phyloP scores from a whole-genome alignment of 2,888 invertebrate species.

The Polydrusus cervinus region DNA sequence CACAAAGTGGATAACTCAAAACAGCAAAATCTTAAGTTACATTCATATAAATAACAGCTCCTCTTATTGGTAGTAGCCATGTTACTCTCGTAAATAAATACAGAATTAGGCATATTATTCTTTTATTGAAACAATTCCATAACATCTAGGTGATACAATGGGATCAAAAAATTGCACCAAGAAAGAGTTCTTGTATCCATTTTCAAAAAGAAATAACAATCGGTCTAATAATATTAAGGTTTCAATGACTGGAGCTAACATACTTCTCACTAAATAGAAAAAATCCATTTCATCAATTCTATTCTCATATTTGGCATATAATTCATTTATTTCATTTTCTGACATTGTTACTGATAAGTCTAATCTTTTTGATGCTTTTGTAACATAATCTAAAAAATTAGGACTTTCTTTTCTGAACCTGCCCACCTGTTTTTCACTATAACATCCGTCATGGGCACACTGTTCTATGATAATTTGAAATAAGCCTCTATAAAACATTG shows the following conservation, averaged over 20 bases:
- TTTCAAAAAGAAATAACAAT: constrained; percentile 83
- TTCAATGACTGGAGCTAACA: constrained; percentile 87
- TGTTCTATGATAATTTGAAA: constrained; percentile 78
- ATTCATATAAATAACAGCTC: too few species aligned
- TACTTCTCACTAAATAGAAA: constrained; percentile 85
- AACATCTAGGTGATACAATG: constrained; percentile 87
- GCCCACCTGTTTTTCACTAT: constrained; percentile 75
- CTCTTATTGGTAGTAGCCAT: too few species aligned
- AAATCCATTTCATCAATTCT: constrained; percentile 78
- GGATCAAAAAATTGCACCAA: constrained; percentile 89
- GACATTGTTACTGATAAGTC: constrained; percentile 73
- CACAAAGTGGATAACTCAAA: too few species aligned
- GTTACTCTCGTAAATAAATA: background rate
- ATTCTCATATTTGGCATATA: constrained; percentile 68
- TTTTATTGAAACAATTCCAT: constrained; percentile 80
- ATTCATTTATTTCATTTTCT: constrained; percentile 69
- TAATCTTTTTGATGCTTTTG: constrained; percentile 78
- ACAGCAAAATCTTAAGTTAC: too few species aligned
- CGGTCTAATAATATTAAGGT: constrained; percentile 88
- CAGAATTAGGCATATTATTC: constrained; percentile 1
- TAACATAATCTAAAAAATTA: constrained; percentile 81
- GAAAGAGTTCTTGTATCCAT: constrained; percentile 75
- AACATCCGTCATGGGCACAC: constrained; percentile 68
- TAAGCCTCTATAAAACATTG: constrained; percentile 85
- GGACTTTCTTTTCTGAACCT: constrained; percentile 71